Evolutionary conservation across 2,797 vertebrate genomes (phyloP).

Genomic region (Phalanger gymnotis): DNA sequence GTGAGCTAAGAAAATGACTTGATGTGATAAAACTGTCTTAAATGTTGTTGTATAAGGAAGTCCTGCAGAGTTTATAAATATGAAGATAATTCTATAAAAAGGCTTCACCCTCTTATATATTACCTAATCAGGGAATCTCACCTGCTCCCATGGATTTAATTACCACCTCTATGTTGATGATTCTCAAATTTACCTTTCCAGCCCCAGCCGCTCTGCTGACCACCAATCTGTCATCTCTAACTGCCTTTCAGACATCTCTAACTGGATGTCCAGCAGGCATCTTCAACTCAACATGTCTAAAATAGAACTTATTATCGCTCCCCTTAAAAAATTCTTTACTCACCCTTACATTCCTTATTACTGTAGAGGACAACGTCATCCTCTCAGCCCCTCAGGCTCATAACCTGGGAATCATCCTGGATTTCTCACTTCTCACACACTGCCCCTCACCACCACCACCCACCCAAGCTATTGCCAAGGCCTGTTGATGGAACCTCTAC

Average conservation of each 20-base stretch:
- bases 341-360: not conserved
- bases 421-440: not conserved
- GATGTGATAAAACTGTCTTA: not conserved
- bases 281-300: not conserved
- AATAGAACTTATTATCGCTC: not conserved
- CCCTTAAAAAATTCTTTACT: not conserved
- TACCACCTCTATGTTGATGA: not conserved
- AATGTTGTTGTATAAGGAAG: not conserved
- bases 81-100: not conserved
- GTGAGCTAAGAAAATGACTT: not conserved
- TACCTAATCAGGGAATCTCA: not conserved
- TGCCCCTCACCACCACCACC: not conserved
- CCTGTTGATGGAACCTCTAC: not conserved
- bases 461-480: not conserved
- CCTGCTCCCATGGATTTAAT: not conserved
- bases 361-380: not conserved
- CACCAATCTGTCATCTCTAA: not conserved
- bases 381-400: not conserved
- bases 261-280: not conserved
- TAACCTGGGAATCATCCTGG: not conserved
- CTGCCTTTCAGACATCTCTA: not conserved
- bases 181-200: not conserved
- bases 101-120: not conserved
- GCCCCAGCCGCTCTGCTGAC: not conserved
- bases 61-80: not conserved